Base-by-base conservation (phyloP, 37 sponge, comb jelly and placozoan genomes). In the Crambe crambe region DNA sequence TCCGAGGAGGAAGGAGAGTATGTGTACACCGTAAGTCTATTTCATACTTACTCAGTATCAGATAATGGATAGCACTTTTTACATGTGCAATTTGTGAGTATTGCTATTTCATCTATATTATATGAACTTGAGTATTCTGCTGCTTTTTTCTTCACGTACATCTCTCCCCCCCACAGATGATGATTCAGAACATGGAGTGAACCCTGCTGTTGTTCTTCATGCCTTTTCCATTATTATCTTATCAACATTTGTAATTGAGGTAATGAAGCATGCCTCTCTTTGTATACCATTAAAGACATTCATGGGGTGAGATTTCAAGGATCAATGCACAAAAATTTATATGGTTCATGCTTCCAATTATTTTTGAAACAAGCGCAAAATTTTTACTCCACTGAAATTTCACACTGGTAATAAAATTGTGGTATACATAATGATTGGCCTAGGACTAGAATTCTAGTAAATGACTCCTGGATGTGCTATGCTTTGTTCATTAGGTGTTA, bases 161-260 rank as follows among this genome's bases (percentile, higher is more conserved):
- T 76, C 35, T 18, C 31, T 12, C 0, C 62, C 58, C 41, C 3
- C 32, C 81, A 22, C 76, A 92, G 92, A 34, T 42, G 57, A 23
- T 47, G 72, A 35, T 1, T 36, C 20, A 20, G 20, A 26, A 2
- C 25, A 25, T 67, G 93, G 89, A 17, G 82, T 95, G 1, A 87
- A 90, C 42, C 92, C 92, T 62, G 91, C 71, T 17, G 3, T 80
- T 18, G 82, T 89, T 9, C 82, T 95, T 25, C 96, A 95, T 40
- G 27, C 39, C 25, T 12, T 72, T 37, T 89, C 92, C 58, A 34
- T 95, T 21, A 54, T 58, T 44, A 91, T 95, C 35, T 74, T 95
- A 30, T 30, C 58, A 23, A 73, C 89, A 61, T 95, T 95, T 73
- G 25, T 95, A 42, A 4, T 95, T 68, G 96, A 95, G 78, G 94